Conservation (phyloP, 2,113 vertebrate genomes). For the Gallinago media region DNA sequence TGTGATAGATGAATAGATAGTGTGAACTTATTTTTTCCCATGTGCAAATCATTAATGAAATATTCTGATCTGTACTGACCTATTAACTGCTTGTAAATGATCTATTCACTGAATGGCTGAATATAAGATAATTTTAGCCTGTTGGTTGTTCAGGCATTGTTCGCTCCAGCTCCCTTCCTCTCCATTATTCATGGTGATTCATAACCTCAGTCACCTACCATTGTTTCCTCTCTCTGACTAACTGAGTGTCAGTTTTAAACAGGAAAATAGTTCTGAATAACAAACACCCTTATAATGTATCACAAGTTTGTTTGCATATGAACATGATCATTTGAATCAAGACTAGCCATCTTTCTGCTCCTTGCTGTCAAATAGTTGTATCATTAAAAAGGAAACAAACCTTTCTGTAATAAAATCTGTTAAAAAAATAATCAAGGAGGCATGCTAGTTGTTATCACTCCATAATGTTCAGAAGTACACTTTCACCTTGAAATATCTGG, state of each 20-base stretch:
- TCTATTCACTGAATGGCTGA: background rate
- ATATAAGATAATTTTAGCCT: background rate
- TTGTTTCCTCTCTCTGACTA: background rate
- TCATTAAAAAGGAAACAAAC: background rate
- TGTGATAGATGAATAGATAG: background rate
- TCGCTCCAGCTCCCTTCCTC: background rate
- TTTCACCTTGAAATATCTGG: background rate
- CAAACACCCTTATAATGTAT: background rate
- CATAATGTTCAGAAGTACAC: background rate
- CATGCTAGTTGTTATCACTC: background rate
- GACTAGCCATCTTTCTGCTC: background rate
- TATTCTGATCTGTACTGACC: background rate
- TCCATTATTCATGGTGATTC: slow-evolving; percentile 3
- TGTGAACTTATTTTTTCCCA: background rate
- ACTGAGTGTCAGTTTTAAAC: background rate
- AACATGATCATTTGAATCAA: background rate
- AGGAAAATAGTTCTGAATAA: background rate
- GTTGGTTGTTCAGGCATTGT: background rate
- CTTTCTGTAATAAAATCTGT: background rate
- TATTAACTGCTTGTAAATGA: background rate
- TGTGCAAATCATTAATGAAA: background rate
- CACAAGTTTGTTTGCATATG: background rate
- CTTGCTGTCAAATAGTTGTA: background rate
- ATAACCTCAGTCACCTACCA: background rate
- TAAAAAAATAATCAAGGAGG: background rate